These are phyloP conservation scores for Epinephelus moara DNA, from an alignment of 2,113 vertebrate genomes.

Conservation along the genomic window DNA sequence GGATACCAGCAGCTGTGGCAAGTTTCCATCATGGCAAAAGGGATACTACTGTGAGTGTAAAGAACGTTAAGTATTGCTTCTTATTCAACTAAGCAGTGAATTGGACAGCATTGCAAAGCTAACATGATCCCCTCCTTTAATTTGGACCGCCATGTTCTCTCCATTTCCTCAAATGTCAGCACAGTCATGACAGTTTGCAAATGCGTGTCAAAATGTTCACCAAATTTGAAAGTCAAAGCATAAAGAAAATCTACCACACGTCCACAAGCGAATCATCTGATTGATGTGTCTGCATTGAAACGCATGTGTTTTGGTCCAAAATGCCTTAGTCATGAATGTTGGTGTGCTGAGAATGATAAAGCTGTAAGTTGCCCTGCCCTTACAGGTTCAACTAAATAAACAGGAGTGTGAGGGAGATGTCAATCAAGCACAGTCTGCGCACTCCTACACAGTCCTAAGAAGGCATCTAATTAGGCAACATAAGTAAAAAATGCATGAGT, in stretches of 20 bases:
- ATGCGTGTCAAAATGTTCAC: not conserved
- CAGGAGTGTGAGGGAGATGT: not conserved
- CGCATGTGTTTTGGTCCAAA: not conserved
- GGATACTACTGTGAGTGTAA: not conserved
- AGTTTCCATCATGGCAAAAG: not conserved
- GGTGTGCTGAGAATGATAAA: not conserved
- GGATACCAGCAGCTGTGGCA: not conserved
- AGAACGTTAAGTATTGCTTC: not conserved
- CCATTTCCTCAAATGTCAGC: not conserved
- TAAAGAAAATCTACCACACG: not conserved
- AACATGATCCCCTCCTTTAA: not conserved
- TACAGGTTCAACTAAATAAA: not conserved
- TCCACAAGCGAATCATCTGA: not conserved
- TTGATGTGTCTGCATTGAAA: not conserved
- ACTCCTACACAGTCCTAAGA: not conserved
- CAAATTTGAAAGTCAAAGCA: not conserved
- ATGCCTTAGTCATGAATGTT: slow-evolving; percentile 4
- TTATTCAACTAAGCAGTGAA: not conserved
- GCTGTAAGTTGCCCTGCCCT: not conserved
- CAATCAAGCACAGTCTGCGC: slow-evolving; percentile 12
- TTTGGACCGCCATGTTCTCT: not conserved
- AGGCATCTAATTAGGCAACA: slow-evolving; percentile 2
- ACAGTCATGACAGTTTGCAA: not conserved
- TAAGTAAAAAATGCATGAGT: not conserved
- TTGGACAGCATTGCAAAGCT: not conserved